These are phyloP conservation scores for Emmelina monodactyla DNA, from an alignment of 2,888 invertebrate genomes.

Conservation along the genomic window DNA sequence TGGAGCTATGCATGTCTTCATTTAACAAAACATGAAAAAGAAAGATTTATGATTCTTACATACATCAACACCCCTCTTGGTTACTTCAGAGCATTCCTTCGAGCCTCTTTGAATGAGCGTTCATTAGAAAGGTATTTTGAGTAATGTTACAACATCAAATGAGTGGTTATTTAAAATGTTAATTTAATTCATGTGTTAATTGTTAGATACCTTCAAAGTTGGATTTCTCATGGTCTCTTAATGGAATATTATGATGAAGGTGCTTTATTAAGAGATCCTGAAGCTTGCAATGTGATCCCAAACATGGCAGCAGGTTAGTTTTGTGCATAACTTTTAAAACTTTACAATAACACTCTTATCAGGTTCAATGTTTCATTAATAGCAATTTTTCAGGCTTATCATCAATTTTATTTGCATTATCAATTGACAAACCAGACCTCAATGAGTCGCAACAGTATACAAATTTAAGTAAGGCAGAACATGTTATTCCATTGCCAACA, in stretches of 20 bases:
- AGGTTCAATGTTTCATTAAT: no score
- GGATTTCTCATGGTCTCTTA: conserved; percentile 73
- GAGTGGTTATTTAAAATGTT: no score
- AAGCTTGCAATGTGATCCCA: conserved; percentile 79
- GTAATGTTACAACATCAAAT: no score
- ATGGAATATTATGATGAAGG: conserved; percentile 84
- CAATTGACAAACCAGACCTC: conserved; percentile 85
- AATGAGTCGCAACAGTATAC: conserved; percentile 66
- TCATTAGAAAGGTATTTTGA: conserved; percentile 74
- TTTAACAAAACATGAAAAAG: conserved; percentile 86
- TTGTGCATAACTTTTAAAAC: not conserved
- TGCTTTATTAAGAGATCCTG: conserved; percentile 83
- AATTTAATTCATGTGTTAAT: not conserved
- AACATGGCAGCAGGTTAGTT: conserved; percentile 82
- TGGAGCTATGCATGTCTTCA: conserved; percentile 83
- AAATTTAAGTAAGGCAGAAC: conserved; percentile 64
- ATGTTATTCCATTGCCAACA: conserved; percentile 74
- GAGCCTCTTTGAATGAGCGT: conserved; percentile 90
- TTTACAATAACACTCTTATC: no score
- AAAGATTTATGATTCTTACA: conserved; percentile 75
- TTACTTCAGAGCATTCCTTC: conserved; percentile 86
- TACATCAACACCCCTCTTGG: conserved; percentile 70
- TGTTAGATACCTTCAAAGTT: conserved; percentile 73
- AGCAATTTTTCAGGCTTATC: conserved; percentile 82
- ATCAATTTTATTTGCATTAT: conserved; percentile 90